These are phyloP conservation scores for Eupithecia dodoneata DNA, from an alignment of 2,888 invertebrate species.

Conservation along the genomic window DNA sequence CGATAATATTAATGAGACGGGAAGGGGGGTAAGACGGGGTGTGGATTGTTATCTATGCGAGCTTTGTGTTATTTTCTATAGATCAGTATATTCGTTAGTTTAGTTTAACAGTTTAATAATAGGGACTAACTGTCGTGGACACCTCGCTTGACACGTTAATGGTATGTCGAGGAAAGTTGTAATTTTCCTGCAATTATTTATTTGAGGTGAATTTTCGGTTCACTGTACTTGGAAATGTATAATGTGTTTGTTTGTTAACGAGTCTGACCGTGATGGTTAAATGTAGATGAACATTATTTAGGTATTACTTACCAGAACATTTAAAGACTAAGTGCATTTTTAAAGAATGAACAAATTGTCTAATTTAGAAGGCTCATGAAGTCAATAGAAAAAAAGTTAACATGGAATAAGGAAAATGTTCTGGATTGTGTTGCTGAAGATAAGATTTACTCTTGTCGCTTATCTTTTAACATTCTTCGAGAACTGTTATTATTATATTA, in stretches of 20 bases:
- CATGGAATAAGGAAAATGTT: background rate
- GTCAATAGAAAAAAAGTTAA: background rate
- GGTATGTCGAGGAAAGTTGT: constrained; percentile 66
- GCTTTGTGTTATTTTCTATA: constrained; percentile 81
- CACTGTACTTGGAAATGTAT: constrained; percentile 35
- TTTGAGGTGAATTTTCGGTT: constrained; percentile 63
- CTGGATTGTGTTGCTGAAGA: background rate
- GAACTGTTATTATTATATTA: background rate
- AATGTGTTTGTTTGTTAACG: constrained; percentile 7
- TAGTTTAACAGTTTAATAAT: constrained; percentile 82
- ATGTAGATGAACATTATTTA: background rate
- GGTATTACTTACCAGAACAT: background rate
- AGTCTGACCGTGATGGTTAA: background rate
- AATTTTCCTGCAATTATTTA: constrained; percentile 77
- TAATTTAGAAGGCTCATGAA: background rate
- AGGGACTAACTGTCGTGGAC: constrained; percentile 74
- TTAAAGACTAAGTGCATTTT: too few relatives aligned
- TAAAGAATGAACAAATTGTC: background rate
- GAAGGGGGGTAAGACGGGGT: constrained; percentile 65
- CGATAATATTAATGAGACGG: constrained; percentile 83
- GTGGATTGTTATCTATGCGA: constrained; percentile 79
- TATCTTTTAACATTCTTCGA: background rate
- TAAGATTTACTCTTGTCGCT: background rate
- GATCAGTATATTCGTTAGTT: constrained; percentile 77
- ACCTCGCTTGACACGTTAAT: constrained; percentile 80